Evolutionary conservation across 1,140 invertebrate genomes (phyloP).

Genomic region (Sweltsa coloradensis): DNA sequence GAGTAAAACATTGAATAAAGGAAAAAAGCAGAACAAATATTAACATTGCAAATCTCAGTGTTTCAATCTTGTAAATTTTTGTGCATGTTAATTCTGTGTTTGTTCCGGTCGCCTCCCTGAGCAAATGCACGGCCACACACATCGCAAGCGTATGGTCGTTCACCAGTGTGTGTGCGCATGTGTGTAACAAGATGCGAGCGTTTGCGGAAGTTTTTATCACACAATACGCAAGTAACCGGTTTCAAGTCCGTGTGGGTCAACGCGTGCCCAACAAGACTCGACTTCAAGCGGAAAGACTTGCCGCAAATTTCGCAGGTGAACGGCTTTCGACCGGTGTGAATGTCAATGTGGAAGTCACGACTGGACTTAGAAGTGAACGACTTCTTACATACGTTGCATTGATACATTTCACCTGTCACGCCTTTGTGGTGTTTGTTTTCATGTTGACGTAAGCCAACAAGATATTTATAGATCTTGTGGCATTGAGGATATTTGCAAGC

Average conservation of each 20-base stretch:
- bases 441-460: too few relatives aligned
- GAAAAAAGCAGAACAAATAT: too few relatives aligned
- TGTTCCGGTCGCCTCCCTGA: conserved; percentile 29
- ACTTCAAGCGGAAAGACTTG: conserved; percentile 21
- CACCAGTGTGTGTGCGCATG: conserved; percentile 1
- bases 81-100: too few relatives aligned
- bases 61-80: too few relatives aligned
- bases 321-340: conserved; percentile 16
- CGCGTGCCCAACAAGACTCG: conserved; percentile 16
- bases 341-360: conserved; percentile 8
- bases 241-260: conserved; percentile 15
- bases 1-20: too few relatives aligned
- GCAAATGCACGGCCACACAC: conserved; percentile 5
- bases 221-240: conserved; percentile 13
- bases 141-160: background rate
- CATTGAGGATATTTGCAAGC: too few relatives aligned
- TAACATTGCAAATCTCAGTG: too few relatives aligned
- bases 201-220: conserved; percentile 11
- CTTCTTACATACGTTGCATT: too few relatives aligned
- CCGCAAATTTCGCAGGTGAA: conserved; percentile 20
- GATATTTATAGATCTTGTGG: too few relatives aligned
- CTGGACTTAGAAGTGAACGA: too few relatives aligned
- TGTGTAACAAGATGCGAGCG: background rate
- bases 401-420: too few relatives aligned
- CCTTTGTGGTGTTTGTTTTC: too few relatives aligned